Conservation (phyloP, 2,113 vertebrate genomes). For the Clarias gariepinus region DNA sequence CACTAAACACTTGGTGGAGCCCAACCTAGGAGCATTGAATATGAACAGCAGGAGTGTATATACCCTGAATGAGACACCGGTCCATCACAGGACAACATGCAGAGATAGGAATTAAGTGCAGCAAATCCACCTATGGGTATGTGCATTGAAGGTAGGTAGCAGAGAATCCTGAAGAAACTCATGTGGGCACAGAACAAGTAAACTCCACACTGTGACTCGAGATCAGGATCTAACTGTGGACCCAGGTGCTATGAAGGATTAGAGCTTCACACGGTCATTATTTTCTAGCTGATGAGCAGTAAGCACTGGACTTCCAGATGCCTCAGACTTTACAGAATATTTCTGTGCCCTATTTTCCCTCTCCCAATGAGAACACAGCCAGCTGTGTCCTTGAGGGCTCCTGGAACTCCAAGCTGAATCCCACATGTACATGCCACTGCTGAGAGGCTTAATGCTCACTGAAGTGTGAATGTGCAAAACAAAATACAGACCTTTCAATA, state of each 20-base stretch:
- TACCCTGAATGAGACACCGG: not conserved
- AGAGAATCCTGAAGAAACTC: not conserved
- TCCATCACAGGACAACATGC: not conserved
- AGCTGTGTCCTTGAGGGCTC: constrained; percentile 25
- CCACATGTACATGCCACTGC: constrained; percentile 6
- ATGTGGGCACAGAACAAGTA: not conserved
- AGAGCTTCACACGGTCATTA: not conserved
- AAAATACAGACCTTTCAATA: not conserved
- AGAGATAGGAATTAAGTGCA: not conserved
- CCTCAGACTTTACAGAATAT: constrained; percentile 19
- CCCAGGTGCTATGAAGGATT: not conserved
- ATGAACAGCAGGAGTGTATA: not conserved
- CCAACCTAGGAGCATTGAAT: not conserved
- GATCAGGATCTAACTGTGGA: not conserved
- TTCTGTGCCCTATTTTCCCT: constrained; percentile 3
- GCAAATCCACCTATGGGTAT: not conserved
- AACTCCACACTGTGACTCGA: not conserved
- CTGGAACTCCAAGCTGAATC: constrained; percentile 1
- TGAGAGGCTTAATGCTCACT: constrained; percentile 4
- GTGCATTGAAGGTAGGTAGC: not conserved
- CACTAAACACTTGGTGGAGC: not conserved
- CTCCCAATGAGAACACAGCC: not conserved
- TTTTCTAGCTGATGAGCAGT: not conserved
- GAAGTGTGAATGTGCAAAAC: constrained; percentile 17
- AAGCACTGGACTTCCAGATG: constrained; percentile 17